These are phyloP conservation scores for Nerophis ophidion DNA, from an alignment of 2,113 vertebrate species.

Conservation along the genomic window DNA sequence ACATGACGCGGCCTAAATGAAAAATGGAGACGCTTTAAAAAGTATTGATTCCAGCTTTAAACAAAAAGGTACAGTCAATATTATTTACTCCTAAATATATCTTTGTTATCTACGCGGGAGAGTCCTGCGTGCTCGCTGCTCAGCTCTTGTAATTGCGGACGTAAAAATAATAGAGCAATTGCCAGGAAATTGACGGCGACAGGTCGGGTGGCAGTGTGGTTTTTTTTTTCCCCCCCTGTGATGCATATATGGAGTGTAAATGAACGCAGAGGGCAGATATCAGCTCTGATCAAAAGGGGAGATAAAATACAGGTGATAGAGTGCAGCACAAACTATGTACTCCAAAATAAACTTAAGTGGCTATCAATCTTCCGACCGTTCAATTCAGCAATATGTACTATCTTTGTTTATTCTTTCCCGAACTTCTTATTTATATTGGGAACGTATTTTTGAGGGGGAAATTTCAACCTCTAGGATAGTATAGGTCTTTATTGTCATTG, in stretches of 20 bases:
- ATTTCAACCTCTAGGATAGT: no score
- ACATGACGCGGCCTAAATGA: slow-evolving; percentile 76
- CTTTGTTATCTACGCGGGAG: slow-evolving; percentile 77
- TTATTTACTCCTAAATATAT: slow-evolving; percentile 83
- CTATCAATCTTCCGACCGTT: slow-evolving; percentile 17
- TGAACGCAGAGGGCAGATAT: slow-evolving; percentile 38
- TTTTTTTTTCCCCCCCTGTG: slow-evolving; percentile 46
- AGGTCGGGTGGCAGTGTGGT: slow-evolving; percentile 49
- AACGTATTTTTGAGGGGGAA: no score
- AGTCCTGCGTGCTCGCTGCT: slow-evolving; percentile 67
- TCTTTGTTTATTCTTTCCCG: slow-evolving; percentile 3
- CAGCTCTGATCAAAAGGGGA: slow-evolving; percentile 19
- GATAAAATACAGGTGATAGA: slow-evolving; percentile 18
- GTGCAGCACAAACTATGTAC: slow-evolving; percentile 2
- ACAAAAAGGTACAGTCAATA: slow-evolving; percentile 82
- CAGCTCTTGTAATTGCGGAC: slow-evolving; percentile 75
- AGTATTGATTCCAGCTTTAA: slow-evolving; percentile 81
- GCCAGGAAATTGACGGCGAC: slow-evolving; percentile 68
- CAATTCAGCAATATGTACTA: background rate
- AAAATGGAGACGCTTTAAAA: slow-evolving; percentile 81
- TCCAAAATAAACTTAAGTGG: slow-evolving; percentile 16
- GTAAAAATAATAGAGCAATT: slow-evolving; percentile 80
- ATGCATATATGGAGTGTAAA: slow-evolving; percentile 64
- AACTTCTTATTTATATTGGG: slow-evolving; percentile 14
- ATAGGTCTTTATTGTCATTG: no score